These are phyloP conservation scores for Helobdella robusta DNA, from an alignment of 2,888 invertebrate species.

Conservation along the genomic window DNA sequence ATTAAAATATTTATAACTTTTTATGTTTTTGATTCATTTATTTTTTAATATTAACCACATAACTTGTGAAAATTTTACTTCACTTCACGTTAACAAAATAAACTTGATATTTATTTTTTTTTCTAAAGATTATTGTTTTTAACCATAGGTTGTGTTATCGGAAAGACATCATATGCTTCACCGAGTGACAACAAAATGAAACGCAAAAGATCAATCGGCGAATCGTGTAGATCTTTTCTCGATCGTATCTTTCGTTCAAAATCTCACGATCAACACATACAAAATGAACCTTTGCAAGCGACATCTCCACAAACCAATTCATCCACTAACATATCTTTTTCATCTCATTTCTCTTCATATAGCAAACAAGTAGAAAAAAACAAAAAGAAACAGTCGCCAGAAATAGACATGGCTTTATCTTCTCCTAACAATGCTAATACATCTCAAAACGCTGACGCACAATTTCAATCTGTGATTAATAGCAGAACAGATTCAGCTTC, in stretches of 20 bases:
- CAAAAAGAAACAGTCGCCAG: neutral
- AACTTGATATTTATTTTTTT: neutral
- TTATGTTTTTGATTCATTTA: too few species aligned
- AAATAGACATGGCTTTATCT: neutral
- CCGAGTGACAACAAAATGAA: neutral
- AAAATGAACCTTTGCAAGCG: too few species aligned
- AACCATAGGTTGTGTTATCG: neutral
- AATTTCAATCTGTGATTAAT: too few species aligned
- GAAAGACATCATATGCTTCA: neutral
- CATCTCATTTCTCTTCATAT: neutral
- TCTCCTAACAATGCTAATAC: slow-evolving; percentile 5
- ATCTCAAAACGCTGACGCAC: too few species aligned
- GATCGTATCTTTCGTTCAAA: slow-evolving; percentile 17
- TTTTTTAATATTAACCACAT: too few species aligned
- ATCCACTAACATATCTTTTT: neutral
- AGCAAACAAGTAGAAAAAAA: too few species aligned
- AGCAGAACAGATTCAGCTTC: too few species aligned
- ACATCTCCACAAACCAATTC: neutral
- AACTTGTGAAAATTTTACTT: too few species aligned
- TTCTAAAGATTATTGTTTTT: neutral
- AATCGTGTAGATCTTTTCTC: slow-evolving; percentile 16
- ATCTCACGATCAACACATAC: slow-evolving; percentile 7
- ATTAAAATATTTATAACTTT: too few species aligned
- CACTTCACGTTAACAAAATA: too few species aligned
- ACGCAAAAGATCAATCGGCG: neutral